These are phyloP conservation scores for human (Homo sapiens) DNA, from an alignment of 2,113 vertebrate species.

Conservation along the genomic window GRCh38 chr14:74949501-74950000, in stretches of 20 bases:
- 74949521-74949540: constrained; percentile 95
- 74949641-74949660: not conserved
- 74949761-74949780: not conserved
- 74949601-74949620: not conserved
- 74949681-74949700: not conserved
- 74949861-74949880: not conserved
- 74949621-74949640: not conserved
- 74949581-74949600: no score
- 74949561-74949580: not conserved
- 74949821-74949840: not conserved
- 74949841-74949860: not conserved
- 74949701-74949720: not conserved
- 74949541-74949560: constrained; percentile 91
- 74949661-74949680: not conserved
- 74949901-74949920: not conserved
- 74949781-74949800: not conserved
- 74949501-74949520: constrained; percentile 93
- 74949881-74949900: not conserved
- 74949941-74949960: not conserved
- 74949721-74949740: not conserved
- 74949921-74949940: not conserved
- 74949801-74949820: not conserved
- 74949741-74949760: not conserved
- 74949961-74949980: not conserved
- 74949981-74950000: not conserved